Percentiles rank a stretch among this genome's conserved stretches.
These are phyloP conservation scores for Meloidogyne floridensis DNA, from an alignment of 1,140 invertebrate genomes.

Conservation along the genomic window DNA sequence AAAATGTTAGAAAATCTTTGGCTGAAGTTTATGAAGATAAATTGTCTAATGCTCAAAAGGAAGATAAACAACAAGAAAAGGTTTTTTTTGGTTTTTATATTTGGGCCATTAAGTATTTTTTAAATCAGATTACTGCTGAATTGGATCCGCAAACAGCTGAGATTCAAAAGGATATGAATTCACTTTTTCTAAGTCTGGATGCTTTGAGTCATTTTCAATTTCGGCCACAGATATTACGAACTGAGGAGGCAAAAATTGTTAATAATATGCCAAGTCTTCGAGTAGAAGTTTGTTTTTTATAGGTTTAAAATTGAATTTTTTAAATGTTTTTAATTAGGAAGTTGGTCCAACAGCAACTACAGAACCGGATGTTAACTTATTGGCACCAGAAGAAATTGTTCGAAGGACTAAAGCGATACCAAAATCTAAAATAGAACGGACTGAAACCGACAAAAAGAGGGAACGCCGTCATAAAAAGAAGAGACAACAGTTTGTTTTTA, in stretches of 20 bases:
- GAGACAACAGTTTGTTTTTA: constrained; percentile 69
- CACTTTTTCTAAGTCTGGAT: constrained; percentile 84
- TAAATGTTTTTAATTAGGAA: no score
- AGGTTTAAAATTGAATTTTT: not conserved
- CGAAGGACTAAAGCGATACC: constrained; percentile 77
- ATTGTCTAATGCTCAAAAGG: constrained; percentile 65
- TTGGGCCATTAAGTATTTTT: not conserved
- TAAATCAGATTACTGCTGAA: constrained; percentile 10
- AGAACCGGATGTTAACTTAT: constrained; percentile 74
- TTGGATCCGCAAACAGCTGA: constrained; percentile 68
- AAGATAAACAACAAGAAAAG: constrained; percentile 78
- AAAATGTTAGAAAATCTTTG: constrained; percentile 79
- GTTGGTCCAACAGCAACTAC: constrained; percentile 82
- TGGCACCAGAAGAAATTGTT: constrained; percentile 89
- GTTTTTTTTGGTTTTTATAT: not conserved
- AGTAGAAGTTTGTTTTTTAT: constrained; percentile 73
- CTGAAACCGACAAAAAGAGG: constrained; percentile 83
- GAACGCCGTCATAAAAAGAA: constrained; percentile 83
- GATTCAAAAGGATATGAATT: constrained; percentile 76
- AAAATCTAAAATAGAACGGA: constrained; percentile 79
- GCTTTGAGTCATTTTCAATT: constrained; percentile 90
- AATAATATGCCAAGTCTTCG: constrained; percentile 85
- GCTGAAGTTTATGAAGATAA: constrained; percentile 85
- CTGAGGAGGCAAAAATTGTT: constrained; percentile 83
- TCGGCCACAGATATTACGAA: constrained; percentile 78